Base-by-base conservation (phyloP, 2,888 invertebrate genomes). In the Plagodis pulveraria region DNA sequence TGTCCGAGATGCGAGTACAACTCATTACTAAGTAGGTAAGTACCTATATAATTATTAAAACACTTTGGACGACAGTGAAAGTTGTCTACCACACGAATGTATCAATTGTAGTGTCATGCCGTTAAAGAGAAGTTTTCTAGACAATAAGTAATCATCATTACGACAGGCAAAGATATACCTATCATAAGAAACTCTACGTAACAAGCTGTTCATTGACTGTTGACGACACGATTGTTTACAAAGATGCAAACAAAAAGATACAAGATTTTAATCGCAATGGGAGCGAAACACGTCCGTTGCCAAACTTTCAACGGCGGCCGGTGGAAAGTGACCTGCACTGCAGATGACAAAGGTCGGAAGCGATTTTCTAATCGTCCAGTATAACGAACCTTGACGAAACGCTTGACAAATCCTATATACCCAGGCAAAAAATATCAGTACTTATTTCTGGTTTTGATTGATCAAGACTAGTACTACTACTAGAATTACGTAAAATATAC, bases 281-380 rank as follows among this genome's bases (percentile, higher is more conserved):
- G 85, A 87, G 83, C 86, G 86, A 72, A 71, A 82, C 82, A 72
- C 67, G 63, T 74, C 72, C 66, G 76, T 74, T 74, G 76, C 72
- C 74, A 74, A 77, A 76, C 71, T 67, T 71, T 72, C 59, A 70
- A 59, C 58, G 56, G 54, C 60, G 65, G 36, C 36, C 36, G 68
- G 68, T 86, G 86, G 90, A 91, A 89, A 91, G 90, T 86, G 82
- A 81, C 77, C 77, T 72, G 79, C 75, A 73, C 77, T 72, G 79
- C 75, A 73, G 79, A 79, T 78, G 84, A 91, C 91, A 91, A 91
- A 90, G 89, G 86, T 91, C 90, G 91, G 91, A 91, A 89, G 80
- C 81, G 79, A 82, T 84, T 87, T 82, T 83, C 85, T 83, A 82
- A 77, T 74, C 70, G 67, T 66, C 72, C 69, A 62, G 78, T 84